Percentiles rank a stretch among this genome's conserved stretches.
Conservation (phyloP, 2,113 vertebrate genomes). For the Apteryx owenii region DNA sequence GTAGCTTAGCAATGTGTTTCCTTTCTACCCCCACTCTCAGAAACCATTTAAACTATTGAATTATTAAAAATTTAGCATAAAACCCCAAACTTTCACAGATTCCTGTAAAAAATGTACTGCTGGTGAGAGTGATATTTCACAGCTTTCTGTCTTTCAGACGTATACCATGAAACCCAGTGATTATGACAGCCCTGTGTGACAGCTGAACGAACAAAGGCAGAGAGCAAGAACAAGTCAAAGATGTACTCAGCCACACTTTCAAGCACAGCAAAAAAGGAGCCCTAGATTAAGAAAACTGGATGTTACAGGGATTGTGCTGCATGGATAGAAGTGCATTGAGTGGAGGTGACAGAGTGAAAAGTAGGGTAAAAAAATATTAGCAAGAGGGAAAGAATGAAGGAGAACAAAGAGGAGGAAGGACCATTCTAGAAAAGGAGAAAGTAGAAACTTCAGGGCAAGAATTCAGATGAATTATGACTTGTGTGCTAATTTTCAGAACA, state of each 20-base stretch:
- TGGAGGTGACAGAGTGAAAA: neutral
- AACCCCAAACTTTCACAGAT: neutral
- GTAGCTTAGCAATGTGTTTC: accelerated
- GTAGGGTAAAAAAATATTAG: neutral
- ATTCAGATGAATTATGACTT: neutral
- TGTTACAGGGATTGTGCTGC: neutral
- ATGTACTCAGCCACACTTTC: neutral
- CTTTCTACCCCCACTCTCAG: neutral
- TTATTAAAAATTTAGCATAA: neutral
- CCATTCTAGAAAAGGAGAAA: neutral
- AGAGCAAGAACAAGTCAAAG: neutral
- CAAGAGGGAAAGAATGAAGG: neutral
- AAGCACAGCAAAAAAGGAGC: neutral
- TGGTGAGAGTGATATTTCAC: neutral
- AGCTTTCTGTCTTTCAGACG: neutral
- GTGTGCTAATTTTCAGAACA: neutral
- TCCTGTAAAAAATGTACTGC: neutral
- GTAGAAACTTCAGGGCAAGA: neutral
- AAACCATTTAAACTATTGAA: neutral
- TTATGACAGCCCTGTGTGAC: neutral
- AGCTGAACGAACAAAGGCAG: neutral
- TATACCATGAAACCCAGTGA: accelerated
- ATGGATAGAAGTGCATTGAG: neutral
- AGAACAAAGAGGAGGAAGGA: neutral
- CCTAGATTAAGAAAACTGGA: neutral